Evolutionary conservation across 2,888 invertebrate genomes (phyloP).

Genomic region (Dryobotodes eremita): DNA sequence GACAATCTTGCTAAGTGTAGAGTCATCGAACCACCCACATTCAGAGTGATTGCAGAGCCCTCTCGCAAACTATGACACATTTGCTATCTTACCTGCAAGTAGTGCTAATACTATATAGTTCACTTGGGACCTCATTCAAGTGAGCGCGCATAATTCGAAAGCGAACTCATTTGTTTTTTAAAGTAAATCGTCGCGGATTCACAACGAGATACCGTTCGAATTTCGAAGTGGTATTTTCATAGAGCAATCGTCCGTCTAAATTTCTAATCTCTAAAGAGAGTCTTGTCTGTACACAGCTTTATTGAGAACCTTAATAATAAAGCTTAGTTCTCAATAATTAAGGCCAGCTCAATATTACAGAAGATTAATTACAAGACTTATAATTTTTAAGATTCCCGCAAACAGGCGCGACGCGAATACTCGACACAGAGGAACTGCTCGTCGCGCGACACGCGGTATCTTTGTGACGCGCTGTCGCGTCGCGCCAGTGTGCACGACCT

Average conservation of each 20-base stretch:
- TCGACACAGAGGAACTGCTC: too few relatives aligned
- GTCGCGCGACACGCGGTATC: too few relatives aligned
- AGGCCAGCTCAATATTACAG: not conserved
- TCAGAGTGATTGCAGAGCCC: slow-evolving; percentile 26
- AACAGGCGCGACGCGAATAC: too few relatives aligned
- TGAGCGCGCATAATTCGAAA: not conserved
- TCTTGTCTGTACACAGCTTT: not conserved
- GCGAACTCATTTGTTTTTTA: not conserved
- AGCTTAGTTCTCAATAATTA: slow-evolving; percentile 13
- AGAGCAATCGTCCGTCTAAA: not conserved
- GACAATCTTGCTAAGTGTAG: slow-evolving; percentile 18
- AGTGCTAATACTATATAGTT: not conserved
- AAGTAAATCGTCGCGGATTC: not conserved
- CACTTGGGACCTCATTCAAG: slow-evolving; percentile 3
- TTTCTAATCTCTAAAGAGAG: not conserved
- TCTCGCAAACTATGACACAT: not conserved
- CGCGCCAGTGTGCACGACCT: too few relatives aligned
- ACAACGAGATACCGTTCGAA: not conserved
- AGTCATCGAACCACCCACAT: slow-evolving; percentile 11
- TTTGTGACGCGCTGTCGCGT: too few relatives aligned
- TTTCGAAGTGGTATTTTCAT: not conserved
- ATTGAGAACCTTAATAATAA: too few relatives aligned
- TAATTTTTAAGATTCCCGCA: too few relatives aligned
- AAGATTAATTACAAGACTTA: slow-evolving; percentile 1
- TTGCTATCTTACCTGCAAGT: too few relatives aligned